Percentiles rank a stretch among this genome's conserved stretches.
Conservation (phyloP, 2,797 vertebrate species). For the Rachycentron canadum region DNA sequence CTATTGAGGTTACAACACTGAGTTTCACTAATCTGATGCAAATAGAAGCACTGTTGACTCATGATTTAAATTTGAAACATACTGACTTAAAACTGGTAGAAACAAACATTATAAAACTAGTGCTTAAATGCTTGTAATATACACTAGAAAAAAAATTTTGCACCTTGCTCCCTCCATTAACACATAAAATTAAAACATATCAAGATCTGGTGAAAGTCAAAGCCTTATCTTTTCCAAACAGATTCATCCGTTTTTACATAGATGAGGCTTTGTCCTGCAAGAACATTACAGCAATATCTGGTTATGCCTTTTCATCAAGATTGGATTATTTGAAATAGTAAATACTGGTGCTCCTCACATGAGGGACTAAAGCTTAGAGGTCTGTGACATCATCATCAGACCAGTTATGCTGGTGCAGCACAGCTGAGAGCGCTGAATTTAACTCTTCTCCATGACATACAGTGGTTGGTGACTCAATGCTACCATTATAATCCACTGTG, state of each 20-base stretch:
- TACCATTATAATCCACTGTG: constrained; percentile 37
- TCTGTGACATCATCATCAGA: constrained; percentile 75
- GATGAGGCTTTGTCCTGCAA: neutral
- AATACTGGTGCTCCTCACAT: neutral
- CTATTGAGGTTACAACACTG: neutral
- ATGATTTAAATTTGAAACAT: neutral
- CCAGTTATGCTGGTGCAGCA: constrained; percentile 55
- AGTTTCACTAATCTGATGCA: constrained; percentile 8
- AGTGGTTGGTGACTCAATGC: constrained; percentile 27
- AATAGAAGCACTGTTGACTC: neutral
- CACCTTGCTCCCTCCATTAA: neutral
- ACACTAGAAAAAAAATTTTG: neutral
- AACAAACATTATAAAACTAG: neutral
- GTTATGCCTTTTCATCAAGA: constrained; percentile 2
- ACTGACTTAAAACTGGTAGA: constrained; percentile 8
- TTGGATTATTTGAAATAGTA: neutral
- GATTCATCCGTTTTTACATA: neutral
- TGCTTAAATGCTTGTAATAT: neutral
- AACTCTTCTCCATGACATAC: constrained; percentile 39
- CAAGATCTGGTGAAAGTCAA: neutral
- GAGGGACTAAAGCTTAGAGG: constrained; percentile 45
- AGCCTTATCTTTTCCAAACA: constrained; percentile 8
- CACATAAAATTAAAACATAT: no score
- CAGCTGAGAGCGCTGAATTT: constrained; percentile 24
- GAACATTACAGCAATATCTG: neutral